Conservation (phyloP, 2,113 vertebrate genomes). For the Plotosus lineatus region DNA sequence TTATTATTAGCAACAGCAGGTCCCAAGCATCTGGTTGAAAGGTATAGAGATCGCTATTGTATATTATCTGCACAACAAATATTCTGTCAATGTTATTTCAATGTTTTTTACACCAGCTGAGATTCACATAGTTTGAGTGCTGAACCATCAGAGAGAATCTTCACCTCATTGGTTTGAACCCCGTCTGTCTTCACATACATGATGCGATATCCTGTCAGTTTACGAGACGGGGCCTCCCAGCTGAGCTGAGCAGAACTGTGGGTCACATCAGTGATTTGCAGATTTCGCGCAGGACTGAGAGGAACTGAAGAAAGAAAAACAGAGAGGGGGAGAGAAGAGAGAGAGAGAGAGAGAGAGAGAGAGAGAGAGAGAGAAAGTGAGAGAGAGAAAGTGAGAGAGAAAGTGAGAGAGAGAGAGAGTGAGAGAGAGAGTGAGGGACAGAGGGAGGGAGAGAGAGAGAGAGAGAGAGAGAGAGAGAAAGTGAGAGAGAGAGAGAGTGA, state of each 20-base stretch:
- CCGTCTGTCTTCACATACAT: slow-evolving; percentile 86
- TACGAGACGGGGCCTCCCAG: slow-evolving; percentile 84
- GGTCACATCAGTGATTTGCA: slow-evolving; percentile 83
- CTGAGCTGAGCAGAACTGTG: slow-evolving; percentile 82
- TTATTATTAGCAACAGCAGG: background rate
- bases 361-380: background rate
- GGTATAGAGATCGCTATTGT: no score
- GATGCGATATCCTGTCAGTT: slow-evolving; percentile 82
- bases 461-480: background rate
- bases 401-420: slow-evolving; percentile 18
- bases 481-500: slow-evolving; percentile 77
- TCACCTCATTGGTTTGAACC: slow-evolving; percentile 87
- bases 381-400: background rate
- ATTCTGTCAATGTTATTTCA: background rate
- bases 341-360: background rate
- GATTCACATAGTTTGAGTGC: background rate
- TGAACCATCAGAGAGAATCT: slow-evolving; percentile 7
- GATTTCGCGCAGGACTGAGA: slow-evolving; percentile 79
- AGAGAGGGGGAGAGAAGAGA: background rate
- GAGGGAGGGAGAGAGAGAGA: no score
- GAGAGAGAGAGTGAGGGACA: background rate
- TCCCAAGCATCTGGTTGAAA: background rate
- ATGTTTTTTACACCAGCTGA: background rate
- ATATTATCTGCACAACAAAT: no score
- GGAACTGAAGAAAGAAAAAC: slow-evolving; percentile 72